Evolutionary conservation across 2,888 invertebrate species (phyloP).

Genomic region (Steinernema carpocapsae): DNA sequence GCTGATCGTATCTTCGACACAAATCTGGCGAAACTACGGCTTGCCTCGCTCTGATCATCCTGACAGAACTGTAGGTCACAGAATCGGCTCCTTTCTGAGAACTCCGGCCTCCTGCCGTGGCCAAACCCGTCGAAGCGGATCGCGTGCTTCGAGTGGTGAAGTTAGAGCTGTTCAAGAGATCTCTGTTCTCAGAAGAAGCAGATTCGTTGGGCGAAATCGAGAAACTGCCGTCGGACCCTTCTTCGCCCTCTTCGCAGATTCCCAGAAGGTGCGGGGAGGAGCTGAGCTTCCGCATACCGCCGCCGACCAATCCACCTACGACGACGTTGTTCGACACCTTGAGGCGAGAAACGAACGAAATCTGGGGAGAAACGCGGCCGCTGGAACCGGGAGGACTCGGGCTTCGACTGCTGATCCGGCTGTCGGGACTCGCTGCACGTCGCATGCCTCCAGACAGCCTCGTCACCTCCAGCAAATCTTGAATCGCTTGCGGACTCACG

Average conservation of each 20-base stretch:
- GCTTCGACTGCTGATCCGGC: slow-evolving; percentile 62
- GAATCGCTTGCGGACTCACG: slow-evolving; percentile 66
- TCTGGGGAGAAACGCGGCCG: slow-evolving; percentile 45
- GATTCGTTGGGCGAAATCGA: slow-evolving; percentile 14
- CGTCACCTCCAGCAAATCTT: slow-evolving; percentile 66
- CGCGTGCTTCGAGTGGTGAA: slow-evolving; percentile 38
- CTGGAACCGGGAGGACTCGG: slow-evolving; percentile 62
- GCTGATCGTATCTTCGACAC: slow-evolving; percentile 60
- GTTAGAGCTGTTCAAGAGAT: slow-evolving; percentile 24
- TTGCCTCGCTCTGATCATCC: slow-evolving; percentile 65
- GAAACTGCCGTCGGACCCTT: slow-evolving; percentile 37
- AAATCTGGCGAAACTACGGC: slow-evolving; percentile 66
- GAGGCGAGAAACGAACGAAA: slow-evolving; percentile 53
- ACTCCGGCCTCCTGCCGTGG: slow-evolving; percentile 19
- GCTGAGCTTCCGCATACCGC: slow-evolving; percentile 67
- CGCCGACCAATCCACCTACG: slow-evolving; percentile 40
- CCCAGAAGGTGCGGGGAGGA: slow-evolving; percentile 67
- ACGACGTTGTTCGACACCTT: slow-evolving; percentile 53
- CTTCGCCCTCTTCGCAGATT: slow-evolving; percentile 62
- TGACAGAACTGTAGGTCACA: slow-evolving; percentile 51
- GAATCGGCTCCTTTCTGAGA: slow-evolving; percentile 9
- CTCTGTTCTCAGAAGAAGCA: neutral
- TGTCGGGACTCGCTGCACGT: slow-evolving; percentile 65
- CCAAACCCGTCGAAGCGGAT: slow-evolving; percentile 44
- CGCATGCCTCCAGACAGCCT: slow-evolving; percentile 53